Conservation (phyloP, 2,797 vertebrate genomes). For the Parauchenoglanis ngamensis region DNA sequence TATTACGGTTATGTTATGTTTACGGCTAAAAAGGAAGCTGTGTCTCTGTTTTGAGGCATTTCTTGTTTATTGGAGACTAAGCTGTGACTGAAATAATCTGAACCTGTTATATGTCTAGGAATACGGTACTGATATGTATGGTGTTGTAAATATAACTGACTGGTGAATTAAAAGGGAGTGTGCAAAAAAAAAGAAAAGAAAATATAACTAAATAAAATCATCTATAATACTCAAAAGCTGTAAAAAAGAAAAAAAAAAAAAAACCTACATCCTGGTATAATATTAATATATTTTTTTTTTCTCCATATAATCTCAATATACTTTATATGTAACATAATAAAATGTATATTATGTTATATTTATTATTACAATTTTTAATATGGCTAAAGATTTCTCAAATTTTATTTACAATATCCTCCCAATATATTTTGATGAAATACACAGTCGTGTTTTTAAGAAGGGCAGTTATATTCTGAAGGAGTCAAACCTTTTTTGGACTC, state of each 20-base stretch:
- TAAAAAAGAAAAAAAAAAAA: background rate
- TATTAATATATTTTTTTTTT: too few relatives aligned
- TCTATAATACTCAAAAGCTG: background rate
- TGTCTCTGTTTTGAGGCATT: background rate
- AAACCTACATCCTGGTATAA: background rate
- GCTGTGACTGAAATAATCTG: background rate
- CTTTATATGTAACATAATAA: background rate
- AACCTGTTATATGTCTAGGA: background rate
- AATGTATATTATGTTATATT: background rate
- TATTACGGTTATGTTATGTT: background rate
- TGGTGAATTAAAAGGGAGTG: background rate
- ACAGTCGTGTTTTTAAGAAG: background rate
- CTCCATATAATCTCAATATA: background rate
- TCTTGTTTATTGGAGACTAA: background rate
- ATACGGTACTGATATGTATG: background rate
- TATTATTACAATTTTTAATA: too few relatives aligned
- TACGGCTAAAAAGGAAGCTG: background rate
- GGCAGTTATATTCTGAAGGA: background rate
- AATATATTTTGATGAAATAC: background rate
- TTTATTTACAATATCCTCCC: too few relatives aligned
- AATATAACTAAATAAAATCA: background rate
- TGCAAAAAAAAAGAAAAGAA: background rate
- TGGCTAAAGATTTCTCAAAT: background rate
- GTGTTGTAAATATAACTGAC: background rate
- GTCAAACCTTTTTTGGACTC: background rate